A percentile compares a stretch with the other conserved stretches of the same genome.
These are phyloP conservation scores for Pristis pectinata DNA, from an alignment of 2,797 vertebrate genomes.

Conservation along the genomic window DNA sequence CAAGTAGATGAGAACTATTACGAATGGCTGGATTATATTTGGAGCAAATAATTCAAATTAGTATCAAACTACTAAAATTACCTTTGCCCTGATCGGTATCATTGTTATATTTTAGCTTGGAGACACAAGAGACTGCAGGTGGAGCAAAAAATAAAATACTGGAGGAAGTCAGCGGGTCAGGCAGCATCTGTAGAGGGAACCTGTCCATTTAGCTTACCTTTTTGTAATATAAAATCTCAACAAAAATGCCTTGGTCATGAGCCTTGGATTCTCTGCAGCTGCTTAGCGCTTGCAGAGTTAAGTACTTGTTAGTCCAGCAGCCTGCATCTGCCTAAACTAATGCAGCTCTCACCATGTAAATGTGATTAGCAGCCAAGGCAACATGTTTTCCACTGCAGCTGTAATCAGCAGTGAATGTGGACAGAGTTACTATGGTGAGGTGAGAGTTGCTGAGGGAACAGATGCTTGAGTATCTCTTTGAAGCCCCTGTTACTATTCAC, in stretches of 20 bases:
- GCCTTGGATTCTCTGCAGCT: background rate
- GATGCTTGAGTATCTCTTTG: slow-evolving; percentile 44
- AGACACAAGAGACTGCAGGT: no score
- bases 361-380: background rate
- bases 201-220: background rate
- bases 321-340: background rate
- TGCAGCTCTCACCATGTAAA: background rate
- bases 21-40: background rate
- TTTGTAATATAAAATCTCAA: background rate
- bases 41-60: background rate
- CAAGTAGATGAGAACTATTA: background rate
- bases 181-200: no score
- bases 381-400: background rate
- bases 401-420: background rate
- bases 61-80: background rate
- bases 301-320: background rate
- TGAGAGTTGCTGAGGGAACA: slow-evolving; percentile 17
- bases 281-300: background rate
- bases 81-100: background rate
- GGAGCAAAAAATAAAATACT: no score
- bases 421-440: background rate
- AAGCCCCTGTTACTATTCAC: slow-evolving; percentile 43
- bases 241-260: background rate
- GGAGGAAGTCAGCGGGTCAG: no score
- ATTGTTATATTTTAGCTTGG: background rate